Evolutionary conservation across 2,888 invertebrate species (phyloP).

Genomic region (Eristalis arbustorum): DNA sequence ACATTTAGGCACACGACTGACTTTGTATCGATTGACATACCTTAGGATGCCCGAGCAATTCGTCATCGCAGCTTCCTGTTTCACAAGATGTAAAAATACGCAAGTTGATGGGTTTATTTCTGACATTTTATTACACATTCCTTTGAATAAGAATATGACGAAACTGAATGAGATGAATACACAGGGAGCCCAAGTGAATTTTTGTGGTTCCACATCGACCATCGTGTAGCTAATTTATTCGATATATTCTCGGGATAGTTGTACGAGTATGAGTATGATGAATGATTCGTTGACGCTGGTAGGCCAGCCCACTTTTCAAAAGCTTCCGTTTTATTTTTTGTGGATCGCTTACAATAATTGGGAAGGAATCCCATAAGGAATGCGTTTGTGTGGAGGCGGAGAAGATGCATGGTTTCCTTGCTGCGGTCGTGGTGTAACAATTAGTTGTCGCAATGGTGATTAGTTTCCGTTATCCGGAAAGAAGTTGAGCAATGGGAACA

Average conservation of each 20-base stretch:
- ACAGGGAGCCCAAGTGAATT: background rate
- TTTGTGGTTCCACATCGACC: constrained; percentile 30
- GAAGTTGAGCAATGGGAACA: constrained; percentile 25
- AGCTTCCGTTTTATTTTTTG: background rate
- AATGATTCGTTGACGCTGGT: constrained; percentile 42
- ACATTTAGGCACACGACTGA: background rate
- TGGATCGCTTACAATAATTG: constrained; percentile 20
- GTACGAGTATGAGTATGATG: constrained; percentile 50
- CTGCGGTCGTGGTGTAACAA: constrained; percentile 31
- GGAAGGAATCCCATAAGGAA: background rate
- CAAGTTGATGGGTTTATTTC: constrained; percentile 28
- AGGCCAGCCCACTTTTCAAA: constrained; percentile 19
- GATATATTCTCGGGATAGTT: constrained; percentile 14
- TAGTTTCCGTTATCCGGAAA: constrained; percentile 1
- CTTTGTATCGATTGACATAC: constrained; percentile 38
- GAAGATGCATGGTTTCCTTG: constrained; percentile 23
- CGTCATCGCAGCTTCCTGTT: constrained; percentile 58
- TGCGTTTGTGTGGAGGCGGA: background rate
- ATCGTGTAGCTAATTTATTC: constrained; percentile 43
- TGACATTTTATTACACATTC: background rate
- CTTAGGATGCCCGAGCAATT: constrained; percentile 35
- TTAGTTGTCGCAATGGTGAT: constrained; percentile 23
- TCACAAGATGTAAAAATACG: constrained; percentile 33
- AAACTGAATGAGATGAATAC: constrained; percentile 47
- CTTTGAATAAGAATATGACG: constrained; percentile 26